phyloP scores from a whole-genome alignment of 2,888 invertebrate species.

The Caenorhabditis drosophilae region DNA sequence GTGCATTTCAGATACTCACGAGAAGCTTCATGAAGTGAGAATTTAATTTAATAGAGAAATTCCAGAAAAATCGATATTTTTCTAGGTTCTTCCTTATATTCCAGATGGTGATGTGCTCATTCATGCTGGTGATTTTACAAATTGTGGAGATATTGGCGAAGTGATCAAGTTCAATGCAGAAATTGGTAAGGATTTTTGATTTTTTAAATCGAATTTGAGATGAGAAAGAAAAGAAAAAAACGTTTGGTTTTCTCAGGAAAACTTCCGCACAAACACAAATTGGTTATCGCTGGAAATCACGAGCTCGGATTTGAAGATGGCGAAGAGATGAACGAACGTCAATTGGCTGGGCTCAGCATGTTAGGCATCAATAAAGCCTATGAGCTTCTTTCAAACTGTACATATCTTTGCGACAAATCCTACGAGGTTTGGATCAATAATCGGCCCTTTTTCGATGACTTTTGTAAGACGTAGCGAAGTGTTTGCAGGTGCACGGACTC shows the following conservation, averaged over 20 bases:
- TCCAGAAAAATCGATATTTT: no score
- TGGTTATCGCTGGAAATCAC: conserved; percentile 63
- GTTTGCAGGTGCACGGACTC: conserved; percentile 55
- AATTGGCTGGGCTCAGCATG: conserved; percentile 60
- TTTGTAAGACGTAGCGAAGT: background rate
- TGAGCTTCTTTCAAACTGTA: conserved; percentile 66
- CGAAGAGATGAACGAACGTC: conserved; percentile 48
- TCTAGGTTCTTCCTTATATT: conserved; percentile 39
- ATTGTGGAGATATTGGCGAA: conserved; percentile 65
- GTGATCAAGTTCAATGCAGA: conserved; percentile 68
- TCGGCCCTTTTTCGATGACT: background rate
- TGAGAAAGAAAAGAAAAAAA: conserved; percentile 4
- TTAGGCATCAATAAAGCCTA: conserved; percentile 66
- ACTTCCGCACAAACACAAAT: conserved; percentile 60
- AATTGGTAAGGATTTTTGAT: conserved; percentile 48
- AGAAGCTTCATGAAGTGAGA: conserved; percentile 55
- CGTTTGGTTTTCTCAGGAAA: conserved; percentile 31
- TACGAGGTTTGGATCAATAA: no score
- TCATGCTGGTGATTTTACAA: conserved; percentile 68
- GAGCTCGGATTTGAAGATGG: conserved; percentile 58
- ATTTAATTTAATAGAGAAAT: no score
- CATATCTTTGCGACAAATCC: conserved; percentile 61
- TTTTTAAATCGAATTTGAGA: background rate
- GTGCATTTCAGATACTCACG: conserved; percentile 67
- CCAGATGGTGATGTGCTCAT: conserved; percentile 66